These are phyloP conservation scores for Nerophis ophidion DNA, from an alignment of 2,113 vertebrate genomes.

Conservation along the genomic window DNA sequence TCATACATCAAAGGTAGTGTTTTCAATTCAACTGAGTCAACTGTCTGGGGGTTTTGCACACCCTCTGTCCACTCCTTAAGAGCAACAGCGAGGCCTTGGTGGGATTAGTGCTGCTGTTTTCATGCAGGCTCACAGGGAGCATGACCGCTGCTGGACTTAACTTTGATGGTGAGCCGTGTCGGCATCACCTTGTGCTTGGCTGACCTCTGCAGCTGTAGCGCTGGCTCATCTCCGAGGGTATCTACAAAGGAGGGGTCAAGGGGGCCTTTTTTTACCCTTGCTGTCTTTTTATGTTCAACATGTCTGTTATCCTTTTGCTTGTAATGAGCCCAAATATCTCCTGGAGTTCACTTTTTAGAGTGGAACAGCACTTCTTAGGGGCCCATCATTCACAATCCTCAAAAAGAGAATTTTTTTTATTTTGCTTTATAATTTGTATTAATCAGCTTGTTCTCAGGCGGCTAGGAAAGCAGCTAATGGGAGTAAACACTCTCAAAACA, in stretches of 20 bases:
- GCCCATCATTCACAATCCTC: too few species aligned
- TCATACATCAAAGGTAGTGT: conserved; percentile 37
- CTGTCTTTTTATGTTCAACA: conserved; percentile 35
- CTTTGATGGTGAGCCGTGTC: conserved; percentile 56
- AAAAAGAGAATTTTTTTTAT: too few species aligned
- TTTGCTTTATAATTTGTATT: too few species aligned
- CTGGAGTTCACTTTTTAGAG: neutral
- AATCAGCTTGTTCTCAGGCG: too few species aligned
- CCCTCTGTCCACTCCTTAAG: conserved; percentile 37
- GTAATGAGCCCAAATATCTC: neutral
- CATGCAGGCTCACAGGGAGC: conserved; percentile 32
- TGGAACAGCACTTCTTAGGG: too few species aligned
- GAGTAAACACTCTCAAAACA: too few species aligned
- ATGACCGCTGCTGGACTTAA: conserved; percentile 49
- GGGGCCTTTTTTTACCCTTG: conserved; percentile 28
- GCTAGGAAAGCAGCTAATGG: too few species aligned
- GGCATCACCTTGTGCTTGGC: conserved; percentile 61
- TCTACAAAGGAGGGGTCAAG: conserved; percentile 50
- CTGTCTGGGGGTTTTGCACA: conserved; percentile 25
- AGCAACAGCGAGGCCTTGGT: conserved; percentile 24
- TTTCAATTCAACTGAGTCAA: conserved; percentile 34
- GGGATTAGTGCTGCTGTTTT: conserved; percentile 58
- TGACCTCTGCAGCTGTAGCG: conserved; percentile 56
- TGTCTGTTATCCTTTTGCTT: conserved; percentile 13
- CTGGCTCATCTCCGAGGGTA: conserved; percentile 41